Percentiles rank a stretch among this genome's conserved stretches.
phyloP scores from a whole-genome alignment of 1,140 invertebrate species.

The Drosophila truncata region DNA sequence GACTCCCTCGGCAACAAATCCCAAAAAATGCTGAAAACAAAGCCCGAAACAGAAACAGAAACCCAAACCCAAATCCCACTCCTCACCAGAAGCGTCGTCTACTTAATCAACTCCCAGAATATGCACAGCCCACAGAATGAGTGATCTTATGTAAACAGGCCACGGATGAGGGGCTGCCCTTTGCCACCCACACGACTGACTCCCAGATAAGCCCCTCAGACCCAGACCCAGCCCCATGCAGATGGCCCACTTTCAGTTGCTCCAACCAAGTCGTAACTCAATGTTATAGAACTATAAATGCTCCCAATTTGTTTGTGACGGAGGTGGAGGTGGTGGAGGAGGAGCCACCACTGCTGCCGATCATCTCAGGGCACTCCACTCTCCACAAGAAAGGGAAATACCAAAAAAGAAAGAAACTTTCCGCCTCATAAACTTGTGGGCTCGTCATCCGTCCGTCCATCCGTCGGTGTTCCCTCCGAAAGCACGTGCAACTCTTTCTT shows the following conservation, averaged over 20 bases:
- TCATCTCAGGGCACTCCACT: conserved; percentile 9
- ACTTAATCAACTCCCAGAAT: conserved; percentile 41
- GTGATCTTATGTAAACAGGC: conserved; percentile 53
- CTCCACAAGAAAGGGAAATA: conserved; percentile 10
- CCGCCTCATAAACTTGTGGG: conserved; percentile 71
- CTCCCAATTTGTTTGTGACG: too few relatives aligned
- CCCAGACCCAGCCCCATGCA: too few relatives aligned
- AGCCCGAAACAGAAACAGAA: conserved; percentile 4
- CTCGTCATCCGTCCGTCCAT: neutral
- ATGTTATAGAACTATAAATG: conserved; percentile 36
- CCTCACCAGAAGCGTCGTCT: conserved; percentile 11
- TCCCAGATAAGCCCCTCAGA: conserved; percentile 40
- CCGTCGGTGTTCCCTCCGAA: neutral
- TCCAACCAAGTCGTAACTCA: conserved; percentile 35
- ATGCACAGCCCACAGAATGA: conserved; percentile 24
- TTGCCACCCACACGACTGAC: conserved; percentile 34
- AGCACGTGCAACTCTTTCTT: conserved; percentile 72
- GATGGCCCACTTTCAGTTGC: conserved; percentile 58
- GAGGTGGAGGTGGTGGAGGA: too few relatives aligned
- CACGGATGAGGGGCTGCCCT: conserved; percentile 22
- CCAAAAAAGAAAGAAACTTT: conserved; percentile 60
- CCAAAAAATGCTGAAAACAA: conserved; percentile 31
- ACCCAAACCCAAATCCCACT: conserved; percentile 21
- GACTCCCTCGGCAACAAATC: conserved; percentile 43
- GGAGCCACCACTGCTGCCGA: conserved; percentile 31